These are phyloP conservation scores for Mongoloraphidia duomilia DNA, from an alignment of 2,888 invertebrate species.

Conservation along the genomic window DNA sequence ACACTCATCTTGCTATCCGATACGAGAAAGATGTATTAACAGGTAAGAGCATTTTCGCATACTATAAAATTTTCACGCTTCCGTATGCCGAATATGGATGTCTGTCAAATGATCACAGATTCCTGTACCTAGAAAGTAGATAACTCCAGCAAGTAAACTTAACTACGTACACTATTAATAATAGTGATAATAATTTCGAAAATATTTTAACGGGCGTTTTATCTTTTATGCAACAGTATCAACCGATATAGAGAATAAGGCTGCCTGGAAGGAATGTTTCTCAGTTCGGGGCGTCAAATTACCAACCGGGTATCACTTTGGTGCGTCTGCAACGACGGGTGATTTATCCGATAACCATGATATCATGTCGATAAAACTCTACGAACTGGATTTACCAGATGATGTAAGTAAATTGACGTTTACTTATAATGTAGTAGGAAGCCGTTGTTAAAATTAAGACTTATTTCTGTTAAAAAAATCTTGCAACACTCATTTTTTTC, in stretches of 20 bases:
- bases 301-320: constrained; percentile 91
- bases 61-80: too few relatives aligned
- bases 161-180: too few relatives aligned
- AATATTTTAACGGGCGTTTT: not conserved
- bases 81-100: too few relatives aligned
- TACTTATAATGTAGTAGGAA: not conserved
- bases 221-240: constrained; percentile 47
- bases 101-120: not conserved
- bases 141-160: too few relatives aligned
- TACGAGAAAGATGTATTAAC: constrained; percentile 84
- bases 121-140: too few relatives aligned
- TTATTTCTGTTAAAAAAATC: too few relatives aligned
- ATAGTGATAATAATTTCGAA: not conserved
- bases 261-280: constrained; percentile 90
- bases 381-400: constrained; percentile 71
- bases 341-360: constrained; percentile 96
- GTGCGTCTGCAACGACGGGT: constrained; percentile 90
- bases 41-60: constrained; percentile 45
- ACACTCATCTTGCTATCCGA: constrained; percentile 78
- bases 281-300: constrained; percentile 75
- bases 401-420: constrained; percentile 31
- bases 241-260: constrained; percentile 81
- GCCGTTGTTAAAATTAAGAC: constrained; percentile 22
- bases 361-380: constrained; percentile 79
- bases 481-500: too few relatives aligned